Evolutionary conservation across 2,797 vertebrate species (phyloP).

Genomic region (Nyctibius grandis): DNA sequence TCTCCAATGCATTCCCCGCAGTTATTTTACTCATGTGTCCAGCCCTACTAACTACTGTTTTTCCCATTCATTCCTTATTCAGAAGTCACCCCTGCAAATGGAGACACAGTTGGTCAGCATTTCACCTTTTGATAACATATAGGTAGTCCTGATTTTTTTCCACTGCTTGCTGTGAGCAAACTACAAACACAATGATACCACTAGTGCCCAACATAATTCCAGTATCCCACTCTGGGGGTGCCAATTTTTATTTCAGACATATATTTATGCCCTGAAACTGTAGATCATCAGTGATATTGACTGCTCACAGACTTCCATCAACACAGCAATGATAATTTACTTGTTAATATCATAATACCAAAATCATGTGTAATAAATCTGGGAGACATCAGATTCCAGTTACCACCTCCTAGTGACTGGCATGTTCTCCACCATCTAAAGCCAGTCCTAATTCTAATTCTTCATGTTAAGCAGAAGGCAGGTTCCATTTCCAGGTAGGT

Average conservation of each 20-base stretch:
- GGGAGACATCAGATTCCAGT: neutral
- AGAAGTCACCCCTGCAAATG: neutral
- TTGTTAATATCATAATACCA: neutral
- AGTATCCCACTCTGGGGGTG: fast-evolving
- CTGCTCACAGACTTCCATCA: neutral
- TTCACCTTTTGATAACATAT: neutral
- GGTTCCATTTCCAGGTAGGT: neutral
- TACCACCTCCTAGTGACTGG: neutral
- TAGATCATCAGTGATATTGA: neutral
- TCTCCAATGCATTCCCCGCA: neutral
- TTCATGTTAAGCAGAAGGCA: neutral
- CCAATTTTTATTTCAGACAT: neutral
- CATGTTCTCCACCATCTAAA: neutral
- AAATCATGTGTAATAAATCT: neutral
- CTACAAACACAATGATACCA: neutral
- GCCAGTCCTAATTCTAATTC: neutral
- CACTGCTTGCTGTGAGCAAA: neutral
- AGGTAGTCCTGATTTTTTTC: neutral
- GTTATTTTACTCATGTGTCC: neutral
- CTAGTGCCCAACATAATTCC: neutral
- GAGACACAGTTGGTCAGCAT: neutral
- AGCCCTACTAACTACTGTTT: neutral
- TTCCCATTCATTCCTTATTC: neutral
- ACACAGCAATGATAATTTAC: neutral
- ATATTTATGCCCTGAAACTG: neutral